Evolutionary conservation across 2,888 invertebrate genomes (phyloP).

Genomic region (Hymenopus coronatus): DNA sequence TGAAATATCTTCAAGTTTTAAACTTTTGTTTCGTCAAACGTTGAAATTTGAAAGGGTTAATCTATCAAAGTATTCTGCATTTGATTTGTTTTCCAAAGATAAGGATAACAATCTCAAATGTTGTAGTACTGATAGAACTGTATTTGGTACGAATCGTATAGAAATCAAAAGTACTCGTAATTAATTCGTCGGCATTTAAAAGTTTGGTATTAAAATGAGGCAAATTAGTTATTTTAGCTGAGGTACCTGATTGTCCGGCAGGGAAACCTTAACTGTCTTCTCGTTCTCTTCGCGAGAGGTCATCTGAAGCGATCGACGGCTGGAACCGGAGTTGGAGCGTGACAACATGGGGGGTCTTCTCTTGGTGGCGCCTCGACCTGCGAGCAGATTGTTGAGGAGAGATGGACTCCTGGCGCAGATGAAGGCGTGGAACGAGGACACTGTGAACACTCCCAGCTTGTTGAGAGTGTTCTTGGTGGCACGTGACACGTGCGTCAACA

Average conservation of each 20-base stretch:
- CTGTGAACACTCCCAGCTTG: slow-evolving; percentile 94
- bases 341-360: slow-evolving; percentile 86
- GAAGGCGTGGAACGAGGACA: slow-evolving; percentile 96
- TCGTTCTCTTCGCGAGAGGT: slow-evolving; percentile 82
- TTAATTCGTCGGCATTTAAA: too few relatives aligned
- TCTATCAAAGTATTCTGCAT: too few relatives aligned
- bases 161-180: too few relatives aligned
- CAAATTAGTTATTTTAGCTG: slow-evolving; percentile 2
- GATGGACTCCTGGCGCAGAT: slow-evolving; percentile 95
- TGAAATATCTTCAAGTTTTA: too few relatives aligned
- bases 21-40: too few relatives aligned
- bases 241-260: slow-evolving; percentile 71
- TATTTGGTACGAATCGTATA: too few relatives aligned
- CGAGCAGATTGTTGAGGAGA: slow-evolving; percentile 84
- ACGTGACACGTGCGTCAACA: slow-evolving; percentile 91
- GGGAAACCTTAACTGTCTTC: slow-evolving; percentile 83
- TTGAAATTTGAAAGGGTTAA: too few relatives aligned
- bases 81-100: too few relatives aligned
- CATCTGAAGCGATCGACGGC: slow-evolving; percentile 76
- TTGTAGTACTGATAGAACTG: too few relatives aligned
- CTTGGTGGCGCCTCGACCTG: slow-evolving; percentile 87
- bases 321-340: slow-evolving; percentile 84
- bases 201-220: too few relatives aligned
- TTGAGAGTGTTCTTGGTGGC: slow-evolving; percentile 92
- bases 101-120: too few relatives aligned